Evolutionary conservation across 2,113 vertebrate species (phyloP).

Genomic region (Istiophorus platypterus): DNA sequence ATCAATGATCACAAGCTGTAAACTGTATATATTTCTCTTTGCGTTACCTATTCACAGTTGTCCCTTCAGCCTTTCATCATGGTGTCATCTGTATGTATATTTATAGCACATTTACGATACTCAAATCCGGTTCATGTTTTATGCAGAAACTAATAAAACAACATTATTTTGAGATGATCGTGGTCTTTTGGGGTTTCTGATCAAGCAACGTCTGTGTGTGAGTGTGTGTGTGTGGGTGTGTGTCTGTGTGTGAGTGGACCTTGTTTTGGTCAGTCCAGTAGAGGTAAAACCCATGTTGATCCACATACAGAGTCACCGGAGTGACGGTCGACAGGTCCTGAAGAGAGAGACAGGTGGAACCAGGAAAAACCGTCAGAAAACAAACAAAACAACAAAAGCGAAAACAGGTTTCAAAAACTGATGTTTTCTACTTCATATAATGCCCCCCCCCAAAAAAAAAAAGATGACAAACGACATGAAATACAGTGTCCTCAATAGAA

Average conservation of each 20-base stretch:
- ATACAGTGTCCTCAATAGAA: no score
- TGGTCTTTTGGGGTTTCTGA: no score
- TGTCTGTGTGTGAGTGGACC: conserved; percentile 81
- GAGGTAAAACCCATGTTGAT: conserved; percentile 96
- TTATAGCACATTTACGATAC: not conserved
- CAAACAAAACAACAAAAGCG: not conserved
- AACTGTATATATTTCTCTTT: conserved; percentile 14
- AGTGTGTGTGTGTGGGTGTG: not conserved
- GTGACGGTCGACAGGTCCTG: conserved; percentile 94
- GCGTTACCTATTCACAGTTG: not conserved
- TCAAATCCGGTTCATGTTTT: no score
- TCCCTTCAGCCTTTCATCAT: not conserved
- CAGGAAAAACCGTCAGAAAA: not conserved
- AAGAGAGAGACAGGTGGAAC: conserved; percentile 16
- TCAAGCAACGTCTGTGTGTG: no score
- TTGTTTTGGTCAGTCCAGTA: conserved; percentile 99
- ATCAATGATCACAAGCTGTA: conserved; percentile 21
- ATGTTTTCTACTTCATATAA: no score
- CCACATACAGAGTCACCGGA: conserved; percentile 93
- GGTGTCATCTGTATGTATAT: no score
- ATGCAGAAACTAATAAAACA: no score
- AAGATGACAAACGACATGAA: no score
- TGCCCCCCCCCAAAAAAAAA: no score
- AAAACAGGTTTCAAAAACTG: no score
- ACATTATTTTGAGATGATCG: no score